Evolutionary conservation across 2,113 vertebrate species (phyloP).

Genomic region (Ammodytes marinus): DNA sequence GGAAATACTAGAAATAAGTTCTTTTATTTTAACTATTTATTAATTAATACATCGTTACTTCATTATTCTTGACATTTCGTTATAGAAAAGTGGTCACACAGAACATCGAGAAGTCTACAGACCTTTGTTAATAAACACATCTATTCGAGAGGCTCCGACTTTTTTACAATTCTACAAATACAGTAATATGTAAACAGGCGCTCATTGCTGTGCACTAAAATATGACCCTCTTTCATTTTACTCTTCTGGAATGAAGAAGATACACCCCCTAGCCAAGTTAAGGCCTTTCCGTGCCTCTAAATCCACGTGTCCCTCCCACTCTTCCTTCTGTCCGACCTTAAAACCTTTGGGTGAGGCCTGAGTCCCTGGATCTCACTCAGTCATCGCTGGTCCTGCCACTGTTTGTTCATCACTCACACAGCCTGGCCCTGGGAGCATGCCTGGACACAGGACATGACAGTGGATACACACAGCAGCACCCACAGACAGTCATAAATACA

Average conservation of each 20-base stretch:
- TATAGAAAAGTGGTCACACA: neutral
- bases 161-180: neutral
- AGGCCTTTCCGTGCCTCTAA: slow-evolving; percentile 57
- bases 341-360: slow-evolving; percentile 39
- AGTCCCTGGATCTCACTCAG: slow-evolving; percentile 60
- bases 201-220: neutral
- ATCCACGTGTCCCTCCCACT: slow-evolving; percentile 45
- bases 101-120: neutral
- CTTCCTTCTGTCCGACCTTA: slow-evolving; percentile 35
- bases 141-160: neutral
- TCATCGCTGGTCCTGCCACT: slow-evolving; percentile 73
- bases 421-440: slow-evolving; percentile 68
- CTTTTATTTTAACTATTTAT: too few species aligned
- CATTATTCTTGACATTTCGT: too few species aligned
- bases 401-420: slow-evolving; percentile 75
- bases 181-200: neutral
- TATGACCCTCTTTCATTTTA: slow-evolving; percentile 2
- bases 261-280: slow-evolving; percentile 28
- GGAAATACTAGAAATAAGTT: too few species aligned
- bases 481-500: slow-evolving; percentile 66
- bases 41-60: too few species aligned
- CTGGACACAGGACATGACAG: slow-evolving; percentile 72
- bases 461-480: slow-evolving; percentile 61
- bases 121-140: neutral
- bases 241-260: slow-evolving; percentile 47